Conservation (phyloP, 2,113 vertebrate species). For the Chionis minor region DNA sequence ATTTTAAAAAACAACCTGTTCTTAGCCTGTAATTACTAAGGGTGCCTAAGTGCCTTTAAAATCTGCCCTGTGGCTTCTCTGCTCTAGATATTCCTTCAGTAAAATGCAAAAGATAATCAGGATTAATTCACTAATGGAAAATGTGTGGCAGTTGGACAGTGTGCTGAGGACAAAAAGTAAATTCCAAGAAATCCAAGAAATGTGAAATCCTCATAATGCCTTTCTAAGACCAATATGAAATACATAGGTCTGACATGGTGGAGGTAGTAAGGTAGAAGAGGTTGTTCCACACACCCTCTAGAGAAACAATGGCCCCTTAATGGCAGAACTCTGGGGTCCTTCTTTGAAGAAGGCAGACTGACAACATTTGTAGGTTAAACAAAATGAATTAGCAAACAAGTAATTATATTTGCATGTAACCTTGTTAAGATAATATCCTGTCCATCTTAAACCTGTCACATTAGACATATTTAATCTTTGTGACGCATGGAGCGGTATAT, state of each 20-base stretch:
- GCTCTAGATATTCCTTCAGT: not conserved
- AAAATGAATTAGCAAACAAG: constrained; percentile 52
- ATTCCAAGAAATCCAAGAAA: not conserved
- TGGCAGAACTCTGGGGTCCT: not conserved
- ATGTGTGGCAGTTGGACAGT: not conserved
- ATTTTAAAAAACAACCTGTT: not conserved
- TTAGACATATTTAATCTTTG: constrained; percentile 49
- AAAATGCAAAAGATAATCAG: not conserved
- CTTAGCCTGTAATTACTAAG: not conserved
- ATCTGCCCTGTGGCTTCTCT: not conserved
- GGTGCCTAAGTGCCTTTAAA: not conserved
- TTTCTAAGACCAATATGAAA: not conserved
- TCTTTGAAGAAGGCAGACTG: not conserved
- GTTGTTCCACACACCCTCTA: not conserved
- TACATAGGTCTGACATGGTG: not conserved
- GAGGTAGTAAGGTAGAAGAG: not conserved
- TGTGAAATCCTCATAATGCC: not conserved
- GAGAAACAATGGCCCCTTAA: not conserved
- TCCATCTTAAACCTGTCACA: constrained; percentile 48
- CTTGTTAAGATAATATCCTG: constrained; percentile 55
- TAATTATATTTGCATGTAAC: constrained; percentile 62
- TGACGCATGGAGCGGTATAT: constrained; percentile 15
- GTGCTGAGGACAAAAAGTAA: not conserved
- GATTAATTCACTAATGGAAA: not conserved
- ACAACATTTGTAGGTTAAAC: constrained; percentile 9